These are phyloP conservation scores for Otolemur crassicaudatus DNA, from an alignment of 2,797 vertebrate species.

Conservation along the genomic window DNA sequence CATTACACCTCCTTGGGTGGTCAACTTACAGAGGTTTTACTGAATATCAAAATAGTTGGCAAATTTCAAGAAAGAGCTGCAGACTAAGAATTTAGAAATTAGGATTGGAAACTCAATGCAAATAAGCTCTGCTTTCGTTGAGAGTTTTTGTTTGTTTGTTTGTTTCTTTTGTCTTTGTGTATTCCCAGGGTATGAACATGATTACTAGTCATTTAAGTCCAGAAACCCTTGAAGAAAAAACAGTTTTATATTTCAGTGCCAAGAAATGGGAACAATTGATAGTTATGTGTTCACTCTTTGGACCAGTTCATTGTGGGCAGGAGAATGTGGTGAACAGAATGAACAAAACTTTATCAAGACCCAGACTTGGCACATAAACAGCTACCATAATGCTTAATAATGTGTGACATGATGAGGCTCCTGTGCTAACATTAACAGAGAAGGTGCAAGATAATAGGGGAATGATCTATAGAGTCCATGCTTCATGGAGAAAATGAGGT, in stretches of 20 bases:
- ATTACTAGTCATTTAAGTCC: background rate
- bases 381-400: background rate
- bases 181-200: background rate
- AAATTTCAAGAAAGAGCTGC: background rate
- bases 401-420: background rate
- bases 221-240: background rate
- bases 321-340: background rate
- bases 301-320: background rate
- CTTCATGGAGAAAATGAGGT: background rate
- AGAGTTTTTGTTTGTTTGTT: background rate
- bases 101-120: background rate
- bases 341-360: background rate
- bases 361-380: background rate
- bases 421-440: background rate
- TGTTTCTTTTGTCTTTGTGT: background rate
- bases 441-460: background rate
- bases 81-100: background rate
- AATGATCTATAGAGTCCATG: background rate
- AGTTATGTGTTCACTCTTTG: background rate
- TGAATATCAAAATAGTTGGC: background rate
- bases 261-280: background rate
- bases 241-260: background rate
- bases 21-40: too few relatives aligned
- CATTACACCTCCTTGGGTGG: too few relatives aligned
- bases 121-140: background rate